A percentile compares a stretch with the other conserved stretches of the same genome.
Evolutionary conservation across 2,888 invertebrate species (phyloP).

Genomic region (Panorpa germanica): DNA sequence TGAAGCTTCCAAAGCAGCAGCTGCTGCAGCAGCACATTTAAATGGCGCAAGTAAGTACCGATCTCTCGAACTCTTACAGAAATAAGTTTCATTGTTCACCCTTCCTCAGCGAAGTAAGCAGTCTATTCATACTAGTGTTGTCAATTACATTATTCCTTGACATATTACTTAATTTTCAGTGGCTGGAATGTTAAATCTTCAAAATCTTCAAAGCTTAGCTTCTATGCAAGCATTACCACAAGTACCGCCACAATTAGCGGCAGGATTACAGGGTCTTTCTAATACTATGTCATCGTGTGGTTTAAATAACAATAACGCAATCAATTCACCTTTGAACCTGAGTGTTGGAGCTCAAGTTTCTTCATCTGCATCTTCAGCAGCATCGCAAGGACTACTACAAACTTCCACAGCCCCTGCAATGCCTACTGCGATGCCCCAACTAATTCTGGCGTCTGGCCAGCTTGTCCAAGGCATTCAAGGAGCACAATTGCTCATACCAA

Average conservation of each 20-base stretch:
- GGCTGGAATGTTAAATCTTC: slow-evolving; percentile 28
- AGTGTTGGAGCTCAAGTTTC: slow-evolving; percentile 38
- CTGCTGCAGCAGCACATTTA: slow-evolving; percentile 34
- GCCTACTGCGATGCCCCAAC: slow-evolving; percentile 71
- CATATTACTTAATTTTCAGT: too few species aligned
- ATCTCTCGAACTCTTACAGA: slow-evolving; percentile 3
- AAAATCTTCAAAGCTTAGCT: slow-evolving; percentile 62
- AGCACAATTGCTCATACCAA: slow-evolving; percentile 85
- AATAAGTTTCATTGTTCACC: slow-evolving; percentile 1
- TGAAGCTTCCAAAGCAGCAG: slow-evolving; percentile 28
- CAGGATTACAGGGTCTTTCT: slow-evolving; percentile 38
- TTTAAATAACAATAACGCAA: slow-evolving; percentile 43
- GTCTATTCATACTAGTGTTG: slow-evolving; percentile 1
- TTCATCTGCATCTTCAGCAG: slow-evolving; percentile 13
- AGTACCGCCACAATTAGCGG: slow-evolving; percentile 32
- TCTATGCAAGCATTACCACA: slow-evolving; percentile 49
- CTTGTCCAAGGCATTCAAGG: slow-evolving; percentile 85
- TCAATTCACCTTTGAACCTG: slow-evolving; percentile 67
- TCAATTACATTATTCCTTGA: slow-evolving; percentile 3
- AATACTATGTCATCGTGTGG: slow-evolving; percentile 22
- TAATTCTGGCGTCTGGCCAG: slow-evolving; percentile 80
- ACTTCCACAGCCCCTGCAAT: slow-evolving; percentile 39
- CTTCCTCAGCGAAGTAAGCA: slow-evolving; percentile 5
- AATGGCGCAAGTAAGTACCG: slow-evolving; percentile 45
- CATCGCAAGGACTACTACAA: slow-evolving; percentile 25